Percentiles rank a stretch among this genome's conserved stretches.
Conservation (phyloP, 2,797 vertebrate genomes). For the Muscicapa striata region DNA sequence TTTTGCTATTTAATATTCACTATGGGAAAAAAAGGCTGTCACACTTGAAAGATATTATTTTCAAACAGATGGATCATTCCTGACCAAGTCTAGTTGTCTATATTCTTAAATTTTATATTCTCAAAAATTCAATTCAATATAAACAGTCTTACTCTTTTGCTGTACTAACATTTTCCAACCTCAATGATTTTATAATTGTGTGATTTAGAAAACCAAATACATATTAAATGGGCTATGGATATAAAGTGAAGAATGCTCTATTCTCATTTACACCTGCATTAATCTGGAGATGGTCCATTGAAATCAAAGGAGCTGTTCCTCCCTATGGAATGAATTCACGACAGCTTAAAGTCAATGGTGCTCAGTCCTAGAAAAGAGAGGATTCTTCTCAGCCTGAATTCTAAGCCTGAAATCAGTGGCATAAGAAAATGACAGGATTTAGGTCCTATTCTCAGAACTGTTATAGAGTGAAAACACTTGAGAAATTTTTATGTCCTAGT, state of each 20-base stretch:
- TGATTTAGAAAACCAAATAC: neutral
- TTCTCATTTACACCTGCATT: neutral
- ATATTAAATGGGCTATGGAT: neutral
- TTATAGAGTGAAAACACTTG: neutral
- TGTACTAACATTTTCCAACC: neutral
- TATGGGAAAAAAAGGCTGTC: neutral
- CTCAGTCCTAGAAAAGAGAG: neutral
- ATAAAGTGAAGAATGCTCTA: neutral
- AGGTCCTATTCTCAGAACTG: neutral
- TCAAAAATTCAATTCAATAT: neutral
- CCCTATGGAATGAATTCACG: neutral
- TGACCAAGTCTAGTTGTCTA: neutral
- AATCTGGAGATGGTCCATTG: neutral
- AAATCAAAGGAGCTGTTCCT: neutral
- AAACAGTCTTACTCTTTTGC: neutral
- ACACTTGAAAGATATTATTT: neutral
- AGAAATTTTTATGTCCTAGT: neutral
- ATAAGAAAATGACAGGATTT: neutral
- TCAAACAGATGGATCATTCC: neutral
- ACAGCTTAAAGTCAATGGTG: neutral
- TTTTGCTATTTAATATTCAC: constrained; percentile 8
- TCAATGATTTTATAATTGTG: neutral
- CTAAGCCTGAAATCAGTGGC: neutral
- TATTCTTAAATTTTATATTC: neutral
- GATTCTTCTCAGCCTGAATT: neutral